A percentile compares a stretch with the other conserved stretches of the same genome.
phyloP scores from a whole-genome alignment of 2,888 invertebrate species.

The Drosophila acutilabella region DNA sequence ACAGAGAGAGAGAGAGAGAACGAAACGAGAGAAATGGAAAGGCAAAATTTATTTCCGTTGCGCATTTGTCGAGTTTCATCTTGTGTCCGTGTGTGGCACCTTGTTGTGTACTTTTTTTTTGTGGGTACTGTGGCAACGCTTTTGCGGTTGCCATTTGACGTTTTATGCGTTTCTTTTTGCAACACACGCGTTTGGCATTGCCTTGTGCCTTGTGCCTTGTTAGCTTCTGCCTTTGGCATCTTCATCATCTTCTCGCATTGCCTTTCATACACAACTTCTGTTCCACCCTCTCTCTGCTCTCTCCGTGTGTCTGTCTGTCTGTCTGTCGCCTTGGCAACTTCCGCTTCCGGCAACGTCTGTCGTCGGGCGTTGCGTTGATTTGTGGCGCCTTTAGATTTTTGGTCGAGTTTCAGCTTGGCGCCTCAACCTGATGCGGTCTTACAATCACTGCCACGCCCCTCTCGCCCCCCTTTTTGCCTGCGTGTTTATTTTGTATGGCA shows the following conservation, averaged over 20 bases:
- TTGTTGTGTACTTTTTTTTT: slow-evolving; percentile 12
- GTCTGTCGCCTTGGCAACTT: slow-evolving; percentile 57
- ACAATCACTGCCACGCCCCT: background rate
- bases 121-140: slow-evolving; percentile 51
- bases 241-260: slow-evolving; percentile 41
- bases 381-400: slow-evolving; percentile 66
- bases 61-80: slow-evolving; percentile 63
- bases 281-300: background rate
- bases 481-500: slow-evolving; percentile 62
- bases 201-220: slow-evolving; percentile 52
- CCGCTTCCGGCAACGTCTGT: slow-evolving; percentile 70
- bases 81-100: slow-evolving; percentile 35
- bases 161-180: slow-evolving; percentile 67
- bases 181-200: slow-evolving; percentile 9
- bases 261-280: background rate
- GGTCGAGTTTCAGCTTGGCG: slow-evolving; percentile 35
- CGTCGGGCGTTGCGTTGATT: slow-evolving; percentile 64
- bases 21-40: slow-evolving; percentile 5
- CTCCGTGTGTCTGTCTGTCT: background rate
- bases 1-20: background rate
- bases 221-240: slow-evolving; percentile 58
- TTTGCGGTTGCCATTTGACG: slow-evolving; percentile 75
- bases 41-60: slow-evolving; percentile 71
- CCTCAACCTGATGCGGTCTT: slow-evolving; percentile 4
- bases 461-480: background rate